Conservation (phyloP, 2,888 invertebrate species). For the Patella pellucida region DNA sequence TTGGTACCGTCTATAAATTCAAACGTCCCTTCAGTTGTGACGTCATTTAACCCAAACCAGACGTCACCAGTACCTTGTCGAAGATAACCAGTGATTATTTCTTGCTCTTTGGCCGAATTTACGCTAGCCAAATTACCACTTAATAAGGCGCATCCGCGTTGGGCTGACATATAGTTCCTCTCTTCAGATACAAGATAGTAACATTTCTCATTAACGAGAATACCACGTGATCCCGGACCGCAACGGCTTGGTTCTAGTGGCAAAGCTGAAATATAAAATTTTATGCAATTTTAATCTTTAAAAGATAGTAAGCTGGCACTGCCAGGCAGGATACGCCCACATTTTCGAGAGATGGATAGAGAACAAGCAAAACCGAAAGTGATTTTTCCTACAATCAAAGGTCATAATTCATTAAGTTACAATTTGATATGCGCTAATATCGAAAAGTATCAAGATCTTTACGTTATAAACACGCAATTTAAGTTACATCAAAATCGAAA, state of each 20-base stretch:
- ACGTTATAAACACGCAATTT: too few species aligned
- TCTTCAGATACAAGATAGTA: conserved; percentile 16
- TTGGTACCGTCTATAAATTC: conserved; percentile 8
- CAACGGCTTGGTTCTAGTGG: conserved; percentile 1
- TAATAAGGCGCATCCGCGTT: conserved; percentile 18
- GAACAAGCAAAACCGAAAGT: too few species aligned
- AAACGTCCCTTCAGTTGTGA: conserved; percentile 3
- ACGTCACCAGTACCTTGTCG: conserved; percentile 11
- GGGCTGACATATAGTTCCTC: conserved; percentile 12
- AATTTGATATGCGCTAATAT: too few species aligned
- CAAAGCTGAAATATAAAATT: conserved; percentile 1
- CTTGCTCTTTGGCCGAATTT: conserved; percentile 4
- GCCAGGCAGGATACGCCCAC: too few species aligned
- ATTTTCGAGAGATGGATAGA: too few species aligned
- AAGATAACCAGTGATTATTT: conserved; percentile 8
- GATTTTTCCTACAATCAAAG: too few species aligned
- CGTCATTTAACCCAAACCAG: conserved; percentile 17
- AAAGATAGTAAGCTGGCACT: too few species aligned
- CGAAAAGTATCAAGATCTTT: too few species aligned
- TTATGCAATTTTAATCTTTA: too few species aligned
- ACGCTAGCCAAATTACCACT: conserved; percentile 21
- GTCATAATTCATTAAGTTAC: too few species aligned
- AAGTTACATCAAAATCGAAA: too few species aligned
- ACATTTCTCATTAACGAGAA: conserved; percentile 13
- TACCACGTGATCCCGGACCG: conserved; percentile 18